These are phyloP conservation scores for Cheirogaleus medius DNA, from an alignment of 2,113 vertebrate species.

Conservation along the genomic window DNA sequence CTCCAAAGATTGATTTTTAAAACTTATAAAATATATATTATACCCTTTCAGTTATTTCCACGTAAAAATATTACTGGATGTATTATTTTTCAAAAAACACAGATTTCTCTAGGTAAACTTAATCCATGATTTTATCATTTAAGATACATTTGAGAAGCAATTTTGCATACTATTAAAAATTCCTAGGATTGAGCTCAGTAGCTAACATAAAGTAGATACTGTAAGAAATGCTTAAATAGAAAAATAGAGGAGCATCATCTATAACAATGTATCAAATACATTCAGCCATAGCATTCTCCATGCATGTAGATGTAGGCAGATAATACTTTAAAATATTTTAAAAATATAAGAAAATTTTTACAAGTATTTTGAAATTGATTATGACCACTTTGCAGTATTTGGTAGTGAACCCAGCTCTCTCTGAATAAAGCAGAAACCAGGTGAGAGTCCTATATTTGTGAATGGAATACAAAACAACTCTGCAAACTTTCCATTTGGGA, in stretches of 20 bases:
- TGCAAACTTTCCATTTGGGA: neutral
- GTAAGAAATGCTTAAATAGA: neutral
- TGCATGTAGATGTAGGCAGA: neutral
- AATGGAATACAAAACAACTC: neutral
- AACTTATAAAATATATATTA: conserved; percentile 3
- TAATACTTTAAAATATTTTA: neutral
- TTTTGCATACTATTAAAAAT: conserved; percentile 21
- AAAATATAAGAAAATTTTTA: neutral
- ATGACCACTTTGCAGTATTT: neutral
- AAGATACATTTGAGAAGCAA: neutral
- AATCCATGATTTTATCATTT: neutral
- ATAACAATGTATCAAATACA: neutral
- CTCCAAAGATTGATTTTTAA: conserved; percentile 29
- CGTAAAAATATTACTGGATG: conserved; percentile 27
- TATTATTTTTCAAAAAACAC: conserved; percentile 47
- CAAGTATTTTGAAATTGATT: neutral
- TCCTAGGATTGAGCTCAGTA: neutral
- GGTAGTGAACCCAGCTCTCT: neutral
- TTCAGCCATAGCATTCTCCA: neutral
- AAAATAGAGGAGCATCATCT: neutral
- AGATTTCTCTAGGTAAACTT: conserved; percentile 22
- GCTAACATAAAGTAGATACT: neutral
- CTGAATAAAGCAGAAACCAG: neutral
- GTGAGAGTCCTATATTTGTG: neutral
- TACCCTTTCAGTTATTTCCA: conserved; percentile 1